phyloP scores from a whole-genome alignment of 2,888 invertebrate genomes.

The Agriopis marginaria region DNA sequence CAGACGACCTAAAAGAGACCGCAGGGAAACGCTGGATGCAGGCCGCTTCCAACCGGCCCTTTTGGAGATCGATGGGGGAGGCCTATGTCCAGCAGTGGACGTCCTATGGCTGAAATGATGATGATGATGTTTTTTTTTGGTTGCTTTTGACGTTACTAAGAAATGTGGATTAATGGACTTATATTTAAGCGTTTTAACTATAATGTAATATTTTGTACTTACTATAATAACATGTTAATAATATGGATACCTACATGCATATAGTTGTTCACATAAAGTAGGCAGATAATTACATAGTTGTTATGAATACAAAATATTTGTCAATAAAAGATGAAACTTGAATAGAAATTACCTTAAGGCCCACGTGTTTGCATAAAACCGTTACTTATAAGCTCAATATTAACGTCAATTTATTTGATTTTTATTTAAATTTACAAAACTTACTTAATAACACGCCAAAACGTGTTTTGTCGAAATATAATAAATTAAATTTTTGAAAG shows the following conservation, averaged over 20 bases:
- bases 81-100: too few relatives aligned
- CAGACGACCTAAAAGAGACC: too few relatives aligned
- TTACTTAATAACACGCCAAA: not conserved
- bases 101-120: too few relatives aligned
- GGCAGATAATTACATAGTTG: slow-evolving; percentile 10
- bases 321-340: slow-evolving; percentile 23
- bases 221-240: not conserved
- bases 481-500: not conserved
- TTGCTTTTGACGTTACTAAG: not conserved
- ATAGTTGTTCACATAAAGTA: slow-evolving; percentile 1
- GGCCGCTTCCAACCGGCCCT: too few relatives aligned
- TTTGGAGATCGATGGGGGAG: too few relatives aligned
- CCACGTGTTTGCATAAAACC: slow-evolving; percentile 14
- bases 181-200: too few relatives aligned
- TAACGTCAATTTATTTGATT: slow-evolving; percentile 13
- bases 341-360: slow-evolving; percentile 15
- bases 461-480: not conserved
- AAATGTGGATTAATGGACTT: not conserved
- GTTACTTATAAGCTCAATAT: slow-evolving; percentile 10
- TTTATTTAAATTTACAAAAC: slow-evolving; percentile 18
- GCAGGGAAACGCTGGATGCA: too few relatives aligned
- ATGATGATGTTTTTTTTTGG: too few relatives aligned
- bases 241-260: not conserved
- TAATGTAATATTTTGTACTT: not conserved
- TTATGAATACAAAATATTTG: slow-evolving; percentile 22